Evolutionary conservation across 2,888 invertebrate species (phyloP).

Genomic region (Lepidonotus clava): DNA sequence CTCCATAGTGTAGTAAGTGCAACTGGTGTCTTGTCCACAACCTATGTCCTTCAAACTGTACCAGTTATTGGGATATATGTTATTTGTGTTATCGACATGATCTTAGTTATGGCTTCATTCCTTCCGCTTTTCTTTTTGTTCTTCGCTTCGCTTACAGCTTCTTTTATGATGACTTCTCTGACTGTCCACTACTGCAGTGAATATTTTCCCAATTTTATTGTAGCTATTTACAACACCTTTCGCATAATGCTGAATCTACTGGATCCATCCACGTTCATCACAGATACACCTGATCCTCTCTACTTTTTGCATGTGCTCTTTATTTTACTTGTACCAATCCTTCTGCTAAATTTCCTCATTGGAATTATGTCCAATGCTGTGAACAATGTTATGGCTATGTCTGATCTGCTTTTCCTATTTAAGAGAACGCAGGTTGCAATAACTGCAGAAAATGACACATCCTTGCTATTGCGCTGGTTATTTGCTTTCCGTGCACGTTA

Average conservation of each 20-base stretch:
- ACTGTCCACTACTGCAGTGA: neutral
- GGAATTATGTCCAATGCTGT: conserved; percentile 9
- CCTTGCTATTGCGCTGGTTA: neutral
- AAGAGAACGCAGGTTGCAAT: neutral
- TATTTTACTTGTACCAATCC: neutral
- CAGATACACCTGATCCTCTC: neutral
- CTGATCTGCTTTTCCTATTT: neutral
- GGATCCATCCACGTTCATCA: neutral
- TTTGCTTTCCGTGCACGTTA: neutral
- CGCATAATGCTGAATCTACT: neutral
- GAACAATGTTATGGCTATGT: neutral
- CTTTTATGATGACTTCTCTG: neutral
- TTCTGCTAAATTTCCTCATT: neutral
- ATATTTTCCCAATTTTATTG: neutral
- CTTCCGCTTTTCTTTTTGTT: neutral
- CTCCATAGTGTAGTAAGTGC: neutral
- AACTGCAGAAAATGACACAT: neutral
- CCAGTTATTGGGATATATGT: neutral
- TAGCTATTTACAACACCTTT: neutral
- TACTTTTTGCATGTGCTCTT: neutral
- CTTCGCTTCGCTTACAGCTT: neutral
- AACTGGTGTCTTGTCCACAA: neutral
- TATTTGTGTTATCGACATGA: neutral
- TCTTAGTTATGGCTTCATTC: neutral
- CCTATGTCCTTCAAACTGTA: neutral